A percentile compares a stretch with the other conserved stretches of the same genome.
phyloP scores from a whole-genome alignment of 1,140 invertebrate species.

The Heliconius hewitsoni region DNA sequence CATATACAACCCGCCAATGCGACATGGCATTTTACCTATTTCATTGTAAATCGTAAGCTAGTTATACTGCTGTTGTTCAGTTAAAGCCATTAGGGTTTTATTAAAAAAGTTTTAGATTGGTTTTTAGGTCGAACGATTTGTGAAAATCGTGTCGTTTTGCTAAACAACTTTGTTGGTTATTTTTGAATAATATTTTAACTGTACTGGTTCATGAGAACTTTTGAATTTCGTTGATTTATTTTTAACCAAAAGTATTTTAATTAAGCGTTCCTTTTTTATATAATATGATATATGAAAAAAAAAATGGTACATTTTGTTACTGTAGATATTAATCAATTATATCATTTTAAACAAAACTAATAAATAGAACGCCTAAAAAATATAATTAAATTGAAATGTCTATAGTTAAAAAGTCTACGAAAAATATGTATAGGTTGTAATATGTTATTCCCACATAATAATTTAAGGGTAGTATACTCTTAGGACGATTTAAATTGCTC shows the following conservation, averaged over 20 bases:
- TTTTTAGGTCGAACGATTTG: neutral
- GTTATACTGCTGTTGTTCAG: neutral
- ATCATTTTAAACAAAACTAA: too few species aligned
- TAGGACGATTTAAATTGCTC: neutral
- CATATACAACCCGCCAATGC: neutral
- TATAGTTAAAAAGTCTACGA: neutral
- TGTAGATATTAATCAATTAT: too few species aligned
- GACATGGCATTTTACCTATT: neutral
- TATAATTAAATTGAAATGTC: neutral
- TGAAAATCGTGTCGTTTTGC: neutral
- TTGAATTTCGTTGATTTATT: neutral
- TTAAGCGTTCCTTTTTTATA: neutral
- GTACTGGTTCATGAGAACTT: neutral
- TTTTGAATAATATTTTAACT: neutral
- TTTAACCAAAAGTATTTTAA: neutral
- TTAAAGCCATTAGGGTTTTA: slow-evolving; percentile 7
- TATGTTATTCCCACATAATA: neutral
- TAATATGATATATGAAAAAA: neutral
- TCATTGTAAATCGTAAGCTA: neutral
- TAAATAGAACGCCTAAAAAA: too few species aligned
- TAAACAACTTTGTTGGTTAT: slow-evolving; percentile 1
- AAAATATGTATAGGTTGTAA: neutral
- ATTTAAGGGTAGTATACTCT: too few species aligned
- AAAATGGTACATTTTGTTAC: neutral
- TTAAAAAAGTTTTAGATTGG: neutral